Percentiles rank a stretch among this genome's conserved stretches.
Evolutionary conservation across 1,140 invertebrate species (phyloP).

Genomic region (Fopius arisanus): DNA sequence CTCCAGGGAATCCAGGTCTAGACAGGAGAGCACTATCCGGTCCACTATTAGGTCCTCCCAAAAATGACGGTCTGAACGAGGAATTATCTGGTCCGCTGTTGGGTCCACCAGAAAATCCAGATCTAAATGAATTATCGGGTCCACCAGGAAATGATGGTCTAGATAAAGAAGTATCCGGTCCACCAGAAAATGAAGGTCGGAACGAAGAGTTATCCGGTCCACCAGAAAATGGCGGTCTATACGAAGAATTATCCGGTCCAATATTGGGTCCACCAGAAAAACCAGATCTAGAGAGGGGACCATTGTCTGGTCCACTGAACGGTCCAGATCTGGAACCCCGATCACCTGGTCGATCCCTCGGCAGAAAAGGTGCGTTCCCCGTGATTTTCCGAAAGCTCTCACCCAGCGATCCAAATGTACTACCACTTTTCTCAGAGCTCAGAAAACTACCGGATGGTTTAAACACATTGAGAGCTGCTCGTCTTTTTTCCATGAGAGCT

Average conservation of each 20-base stretch:
- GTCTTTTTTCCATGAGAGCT: conserved; percentile 60
- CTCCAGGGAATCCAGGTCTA: no score
- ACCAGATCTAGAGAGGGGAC: not conserved
- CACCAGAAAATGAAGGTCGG: not conserved
- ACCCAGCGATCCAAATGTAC: conserved; percentile 50
- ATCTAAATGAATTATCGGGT: not conserved
- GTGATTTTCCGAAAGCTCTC: conserved; percentile 61
- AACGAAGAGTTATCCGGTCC: not conserved
- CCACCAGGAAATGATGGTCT: not conserved
- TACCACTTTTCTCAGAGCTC: conserved; percentile 45
- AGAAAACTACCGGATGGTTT: conserved; percentile 51
- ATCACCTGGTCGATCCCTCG: conserved; percentile 35
- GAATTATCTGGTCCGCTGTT: not conserved
- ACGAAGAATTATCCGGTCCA: not conserved
- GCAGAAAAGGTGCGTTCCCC: conserved; percentile 50
- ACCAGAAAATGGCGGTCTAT: not conserved
- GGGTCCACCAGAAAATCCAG: conserved; percentile 2
- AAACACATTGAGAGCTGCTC: conserved; percentile 54
- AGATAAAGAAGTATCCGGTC: not conserved
- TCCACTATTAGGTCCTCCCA: not conserved
- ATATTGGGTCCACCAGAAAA: not conserved
- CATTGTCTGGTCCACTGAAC: not conserved
- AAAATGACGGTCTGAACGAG: not conserved
- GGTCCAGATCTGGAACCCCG: conserved; percentile 18
- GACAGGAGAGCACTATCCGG: not conserved